These are phyloP conservation scores for Enteromius radiatus DNA, from an alignment of 2,797 vertebrate species.

Conservation along the genomic window DNA sequence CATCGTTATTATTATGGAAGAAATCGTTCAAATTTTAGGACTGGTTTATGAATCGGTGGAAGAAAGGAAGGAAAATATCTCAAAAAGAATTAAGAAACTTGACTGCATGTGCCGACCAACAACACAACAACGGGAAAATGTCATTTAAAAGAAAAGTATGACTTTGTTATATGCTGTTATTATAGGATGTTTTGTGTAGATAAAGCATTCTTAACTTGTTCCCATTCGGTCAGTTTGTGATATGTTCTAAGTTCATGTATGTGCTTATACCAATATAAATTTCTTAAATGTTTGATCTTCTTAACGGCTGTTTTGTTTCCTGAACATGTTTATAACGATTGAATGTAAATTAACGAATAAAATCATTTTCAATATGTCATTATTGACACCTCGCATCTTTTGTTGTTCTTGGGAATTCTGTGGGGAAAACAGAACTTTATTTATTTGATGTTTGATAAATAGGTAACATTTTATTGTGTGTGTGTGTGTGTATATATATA, in stretches of 20 bases:
- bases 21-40: constrained; percentile 25
- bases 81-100: constrained; percentile 68
- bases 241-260: constrained; percentile 92
- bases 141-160: constrained; percentile 79
- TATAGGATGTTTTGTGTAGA: constrained; percentile 98
- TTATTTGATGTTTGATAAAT: neutral
- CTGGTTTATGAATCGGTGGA: constrained; percentile 67
- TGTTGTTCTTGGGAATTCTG: constrained; percentile 29
- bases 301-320: constrained; percentile 87
- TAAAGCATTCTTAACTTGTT: constrained; percentile 94
- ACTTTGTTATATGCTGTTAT: constrained; percentile 84
- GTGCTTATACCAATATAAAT: constrained; percentile 92
- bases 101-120: constrained; percentile 91
- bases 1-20: constrained; percentile 20
- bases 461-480: neutral
- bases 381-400: constrained; percentile 63
- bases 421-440: no score
- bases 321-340: constrained; percentile 92
- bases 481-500: no score
- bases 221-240: constrained; percentile 95
- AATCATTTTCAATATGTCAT: constrained; percentile 92
- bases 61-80: constrained; percentile 39
- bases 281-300: constrained; percentile 95
- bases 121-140: constrained; percentile 77
- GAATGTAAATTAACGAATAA: constrained; percentile 96